Evolutionary conservation across 2,797 vertebrate species (phyloP).

Genomic region (Coregonus sp.): DNA sequence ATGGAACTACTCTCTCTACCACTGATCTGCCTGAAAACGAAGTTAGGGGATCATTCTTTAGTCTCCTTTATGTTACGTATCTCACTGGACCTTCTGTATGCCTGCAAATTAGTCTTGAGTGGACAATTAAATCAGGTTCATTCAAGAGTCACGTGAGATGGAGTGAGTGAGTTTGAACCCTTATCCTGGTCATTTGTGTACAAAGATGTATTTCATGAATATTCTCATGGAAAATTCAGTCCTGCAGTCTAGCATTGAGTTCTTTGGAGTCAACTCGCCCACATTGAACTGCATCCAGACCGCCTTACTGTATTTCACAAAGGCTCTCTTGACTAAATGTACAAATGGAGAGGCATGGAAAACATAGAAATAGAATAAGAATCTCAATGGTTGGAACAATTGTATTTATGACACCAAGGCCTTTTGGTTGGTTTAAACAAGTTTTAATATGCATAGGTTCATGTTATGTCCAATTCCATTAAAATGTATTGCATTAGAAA

Average conservation of each 20-base stretch:
- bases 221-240: not conserved
- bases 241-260: not conserved
- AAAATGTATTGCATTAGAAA: not conserved
- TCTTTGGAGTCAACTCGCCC: not conserved
- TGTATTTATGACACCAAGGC: too few relatives aligned
- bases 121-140: conserved; percentile 15
- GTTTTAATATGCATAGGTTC: too few relatives aligned
- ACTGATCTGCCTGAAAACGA: conserved; percentile 2
- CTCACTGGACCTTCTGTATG: not conserved
- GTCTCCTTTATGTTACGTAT: not conserved
- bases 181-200: not conserved
- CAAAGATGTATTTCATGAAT: conserved; percentile 6
- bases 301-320: conserved; percentile 16
- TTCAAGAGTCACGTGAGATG: not conserved
- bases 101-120: conserved; percentile 14
- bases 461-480: too few relatives aligned
- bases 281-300: conserved; percentile 15
- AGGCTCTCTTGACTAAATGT: conserved; percentile 29
- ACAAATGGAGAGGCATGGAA: not conserved
- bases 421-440: too few relatives aligned
- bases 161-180: not conserved
- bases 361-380: not conserved
- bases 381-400: too few relatives aligned
- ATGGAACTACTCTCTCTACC: not conserved
- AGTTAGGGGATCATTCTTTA: conserved; percentile 9